Conservation (phyloP, 2,797 vertebrate genomes). For the Melanotaenia maccullochi region DNA sequence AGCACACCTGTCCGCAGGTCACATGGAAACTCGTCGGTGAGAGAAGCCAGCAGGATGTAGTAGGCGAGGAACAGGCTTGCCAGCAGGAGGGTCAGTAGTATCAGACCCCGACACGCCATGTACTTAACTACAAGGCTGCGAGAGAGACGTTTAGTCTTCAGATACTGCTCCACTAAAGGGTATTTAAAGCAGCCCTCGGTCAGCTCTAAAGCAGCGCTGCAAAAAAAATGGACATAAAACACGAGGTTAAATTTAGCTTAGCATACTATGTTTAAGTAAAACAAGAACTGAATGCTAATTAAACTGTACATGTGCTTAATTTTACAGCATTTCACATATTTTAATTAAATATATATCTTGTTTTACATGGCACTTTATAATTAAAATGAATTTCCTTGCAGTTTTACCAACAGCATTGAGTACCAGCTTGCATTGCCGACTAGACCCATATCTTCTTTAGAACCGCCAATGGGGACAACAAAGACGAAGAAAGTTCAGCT, state of each 20-base stretch:
- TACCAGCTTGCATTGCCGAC: background rate
- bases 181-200: constrained; percentile 92
- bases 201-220: constrained; percentile 86
- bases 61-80: constrained; percentile 90
- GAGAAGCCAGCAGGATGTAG: constrained; percentile 90
- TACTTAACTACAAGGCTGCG: constrained; percentile 87
- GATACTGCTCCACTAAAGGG: constrained; percentile 94
- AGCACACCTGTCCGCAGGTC: constrained; percentile 89
- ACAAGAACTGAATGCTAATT: background rate
- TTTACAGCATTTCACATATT: background rate
- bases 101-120: constrained; percentile 86
- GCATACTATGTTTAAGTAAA: background rate
- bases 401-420: background rate
- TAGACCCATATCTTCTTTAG: background rate
- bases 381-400: background rate
- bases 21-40: constrained; percentile 93
- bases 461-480: background rate
- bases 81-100: constrained; percentile 84
- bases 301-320: background rate
- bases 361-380: background rate
- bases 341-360: background rate
- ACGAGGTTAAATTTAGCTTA: background rate
- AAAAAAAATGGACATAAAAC: constrained; percentile 19
- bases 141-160: constrained; percentile 90
- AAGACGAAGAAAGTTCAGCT: background rate